Percentiles rank a stretch among this genome's conserved stretches.
Evolutionary conservation across 2,888 invertebrate genomes (phyloP).

Genomic region (Daptonema setosum): DNA sequence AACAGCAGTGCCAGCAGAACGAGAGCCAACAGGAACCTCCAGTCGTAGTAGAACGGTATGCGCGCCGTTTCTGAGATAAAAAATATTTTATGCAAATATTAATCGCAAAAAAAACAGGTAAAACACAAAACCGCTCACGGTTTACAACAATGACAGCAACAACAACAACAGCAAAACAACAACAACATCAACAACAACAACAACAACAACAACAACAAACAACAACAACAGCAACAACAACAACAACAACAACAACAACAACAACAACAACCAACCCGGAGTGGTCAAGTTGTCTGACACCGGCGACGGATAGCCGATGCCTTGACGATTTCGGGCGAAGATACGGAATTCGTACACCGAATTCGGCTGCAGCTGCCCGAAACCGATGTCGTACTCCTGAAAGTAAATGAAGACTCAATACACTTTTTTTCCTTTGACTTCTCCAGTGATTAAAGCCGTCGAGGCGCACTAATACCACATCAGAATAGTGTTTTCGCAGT

Average conservation of each 20-base stretch:
- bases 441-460: too few species aligned
- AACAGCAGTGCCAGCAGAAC: conserved; percentile 30
- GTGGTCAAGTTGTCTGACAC: conserved; percentile 51
- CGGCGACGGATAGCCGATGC: conserved; percentile 73
- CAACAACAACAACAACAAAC: too few species aligned
- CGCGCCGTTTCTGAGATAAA: conserved; percentile 14
- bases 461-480: too few species aligned
- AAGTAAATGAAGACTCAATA: too few species aligned
- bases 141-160: too few species aligned
- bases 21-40: conserved; percentile 36
- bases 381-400: conserved; percentile 51
- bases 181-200: too few species aligned
- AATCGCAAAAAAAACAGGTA: not conserved
- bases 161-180: too few species aligned
- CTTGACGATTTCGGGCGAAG: conserved; percentile 72
- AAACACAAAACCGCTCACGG: too few species aligned
- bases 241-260: too few species aligned
- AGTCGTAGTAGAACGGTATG: conserved; percentile 32
- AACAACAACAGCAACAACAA: too few species aligned
- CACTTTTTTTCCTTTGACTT: too few species aligned
- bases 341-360: conserved; percentile 77
- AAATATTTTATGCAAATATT: not conserved
- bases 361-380: conserved; percentile 69
- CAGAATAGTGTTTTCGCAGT: too few species aligned
- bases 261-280: conserved; percentile 18